Conservation (phyloP, 2,888 invertebrate genomes). For the Leucozona laternaria region DNA sequence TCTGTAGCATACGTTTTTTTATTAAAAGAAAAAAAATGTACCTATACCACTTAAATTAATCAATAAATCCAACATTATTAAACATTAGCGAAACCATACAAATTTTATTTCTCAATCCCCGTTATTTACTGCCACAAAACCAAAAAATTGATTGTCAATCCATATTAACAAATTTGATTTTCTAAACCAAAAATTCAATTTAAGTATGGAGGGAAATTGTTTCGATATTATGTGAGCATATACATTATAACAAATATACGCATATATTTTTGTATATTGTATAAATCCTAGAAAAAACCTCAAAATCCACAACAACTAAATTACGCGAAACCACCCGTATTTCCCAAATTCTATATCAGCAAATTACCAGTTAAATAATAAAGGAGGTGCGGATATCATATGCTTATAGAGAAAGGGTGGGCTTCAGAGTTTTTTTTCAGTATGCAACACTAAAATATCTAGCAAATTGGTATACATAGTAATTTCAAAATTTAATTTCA, state of each 20-base stretch:
- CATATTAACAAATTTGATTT: conserved; percentile 31
- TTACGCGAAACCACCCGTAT: conserved; percentile 55
- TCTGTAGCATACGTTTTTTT: not conserved
- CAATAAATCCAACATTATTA: conserved; percentile 10
- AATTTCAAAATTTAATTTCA: conserved; percentile 31
- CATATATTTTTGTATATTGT: not conserved
- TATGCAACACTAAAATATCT: not conserved
- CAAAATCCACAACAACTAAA: conserved; percentile 61
- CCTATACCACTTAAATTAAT: not conserved
- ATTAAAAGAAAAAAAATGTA: not conserved
- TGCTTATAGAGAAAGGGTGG: not conserved
- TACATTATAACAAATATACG: too few relatives aligned
- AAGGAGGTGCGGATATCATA: conserved; percentile 10
- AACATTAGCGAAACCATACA: not conserved
- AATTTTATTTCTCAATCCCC: not conserved
- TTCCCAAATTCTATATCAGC: conserved; percentile 60
- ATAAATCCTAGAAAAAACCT: conserved; percentile 56
- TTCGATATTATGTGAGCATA: not conserved
- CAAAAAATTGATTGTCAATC: conserved; percentile 32
- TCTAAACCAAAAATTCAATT: conserved; percentile 45
- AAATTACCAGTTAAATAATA: conserved; percentile 69
- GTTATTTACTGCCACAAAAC: conserved; percentile 20
- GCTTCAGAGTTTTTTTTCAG: not conserved
- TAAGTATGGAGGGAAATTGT: conserved; percentile 16
- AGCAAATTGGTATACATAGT: not conserved